Evolutionary conservation across 2,113 vertebrate species (phyloP), one percentile per base, ranked within the genome.

Genomic region (Odontophorus gujanensis): DNA sequence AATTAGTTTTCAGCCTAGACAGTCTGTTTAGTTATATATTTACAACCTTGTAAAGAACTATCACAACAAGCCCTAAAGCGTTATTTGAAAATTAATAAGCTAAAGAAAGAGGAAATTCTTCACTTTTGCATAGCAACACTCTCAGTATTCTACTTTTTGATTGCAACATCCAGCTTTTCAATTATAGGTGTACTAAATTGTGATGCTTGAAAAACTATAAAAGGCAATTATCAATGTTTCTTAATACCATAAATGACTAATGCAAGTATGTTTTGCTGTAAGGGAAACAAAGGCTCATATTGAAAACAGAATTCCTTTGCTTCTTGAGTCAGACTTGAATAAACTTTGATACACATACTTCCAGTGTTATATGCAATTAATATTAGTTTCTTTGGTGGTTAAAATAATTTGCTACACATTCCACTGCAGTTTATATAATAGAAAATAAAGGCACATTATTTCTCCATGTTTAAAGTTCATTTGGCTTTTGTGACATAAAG

Each of bases 1-100:
- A 98, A 98, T 98, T 98, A 98, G 97, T 97, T 98, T 98, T 98
- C 97, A 98, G 94, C 97, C 97, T 97, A 98, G 97, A 98, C 97
- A 97, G 97, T 97, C 97, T 97, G 97, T 97, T 97, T 98, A 97
- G 93, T 96, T 98, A 96, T 97, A 92, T 97, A 97, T 98, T 98
- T 98, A 98, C 97, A 96, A 96, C 97, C 97, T 97, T 98, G 96
- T 98, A 98, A 98, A 98, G 94, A 97, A 97, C 97, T 97, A 98
- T 98, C 97, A 97, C 97, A 98, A 98, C 97, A 98, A 98, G 97
- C 97, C 98, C 97, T 97, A 96, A 96, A 98, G 98, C 98, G 97
- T 98, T 98, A 98, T 97, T 98, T 98, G 96, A 98, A 98, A 98
- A 98, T 98, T 98, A 98, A 98, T 98, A 98, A 98, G 98, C 96